phyloP scores from a whole-genome alignment of 2,113 vertebrate species.

The Hoplias malabaricus region DNA sequence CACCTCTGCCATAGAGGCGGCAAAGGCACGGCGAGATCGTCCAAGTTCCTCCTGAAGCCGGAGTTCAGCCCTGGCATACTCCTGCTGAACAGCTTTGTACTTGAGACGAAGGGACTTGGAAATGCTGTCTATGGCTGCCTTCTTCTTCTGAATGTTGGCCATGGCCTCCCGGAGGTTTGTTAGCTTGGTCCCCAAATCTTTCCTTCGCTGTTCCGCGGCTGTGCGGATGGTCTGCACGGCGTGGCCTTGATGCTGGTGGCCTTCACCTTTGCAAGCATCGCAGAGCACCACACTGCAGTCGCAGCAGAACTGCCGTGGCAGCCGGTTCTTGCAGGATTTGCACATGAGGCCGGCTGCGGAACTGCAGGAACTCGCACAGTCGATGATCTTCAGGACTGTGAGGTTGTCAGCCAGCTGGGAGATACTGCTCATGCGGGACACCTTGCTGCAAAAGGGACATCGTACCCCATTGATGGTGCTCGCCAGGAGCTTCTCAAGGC shows the following conservation, averaged over 20 bases:
- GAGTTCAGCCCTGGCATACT: conserved; percentile 86
- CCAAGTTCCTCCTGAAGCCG: conserved; percentile 88
- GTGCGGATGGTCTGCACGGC: conserved; percentile 79
- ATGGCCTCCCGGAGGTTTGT: conserved; percentile 80
- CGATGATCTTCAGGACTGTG: conserved; percentile 93
- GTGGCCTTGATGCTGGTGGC: conserved; percentile 80
- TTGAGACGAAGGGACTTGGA: conserved; percentile 82
- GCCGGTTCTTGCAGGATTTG: conserved; percentile 82
- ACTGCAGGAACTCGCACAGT: conserved; percentile 80
- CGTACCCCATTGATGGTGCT: conserved; percentile 94
- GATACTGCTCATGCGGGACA: conserved; percentile 88
- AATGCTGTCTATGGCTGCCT: conserved; percentile 81
- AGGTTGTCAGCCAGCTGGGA: conserved; percentile 92
- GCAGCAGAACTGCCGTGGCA: conserved; percentile 89
- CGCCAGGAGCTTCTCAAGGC: conserved; percentile 92
- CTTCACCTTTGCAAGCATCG: conserved; percentile 81
- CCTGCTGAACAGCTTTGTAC: conserved; percentile 87
- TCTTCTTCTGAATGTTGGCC: conserved; percentile 87
- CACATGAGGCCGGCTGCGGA: conserved; percentile 88
- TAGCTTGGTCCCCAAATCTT: conserved; percentile 81
- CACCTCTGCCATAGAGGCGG: conserved; percentile 83
- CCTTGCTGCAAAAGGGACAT: conserved; percentile 95
- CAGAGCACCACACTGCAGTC: conserved; percentile 84
- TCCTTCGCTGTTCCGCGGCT: conserved; percentile 86
- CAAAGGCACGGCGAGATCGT: conserved; percentile 85